A percentile compares a stretch with the other conserved stretches of the same genome.
phyloP scores from a whole-genome alignment of 2,113 vertebrate genomes.

The Planiliza haematocheilus region DNA sequence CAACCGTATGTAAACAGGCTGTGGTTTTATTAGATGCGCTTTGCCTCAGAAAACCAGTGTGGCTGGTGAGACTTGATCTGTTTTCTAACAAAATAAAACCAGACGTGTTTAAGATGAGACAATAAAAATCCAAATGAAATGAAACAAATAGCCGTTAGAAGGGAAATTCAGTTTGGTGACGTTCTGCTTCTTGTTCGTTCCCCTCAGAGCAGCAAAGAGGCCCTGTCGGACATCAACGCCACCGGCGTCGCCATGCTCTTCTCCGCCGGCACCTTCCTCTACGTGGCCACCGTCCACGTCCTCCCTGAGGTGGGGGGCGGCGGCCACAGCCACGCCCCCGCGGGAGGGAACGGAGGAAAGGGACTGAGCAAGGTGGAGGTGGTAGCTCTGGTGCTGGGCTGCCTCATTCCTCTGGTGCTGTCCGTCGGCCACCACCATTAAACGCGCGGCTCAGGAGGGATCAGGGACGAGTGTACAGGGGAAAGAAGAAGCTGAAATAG shows the following conservation, averaged over 20 bases:
- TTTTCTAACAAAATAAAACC: too few species aligned
- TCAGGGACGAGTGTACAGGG: constrained; percentile 26
- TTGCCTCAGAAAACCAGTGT: not conserved
- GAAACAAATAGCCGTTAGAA: too few species aligned
- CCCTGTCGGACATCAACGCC: constrained; percentile 95
- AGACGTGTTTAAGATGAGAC: not conserved
- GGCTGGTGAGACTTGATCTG: not conserved
- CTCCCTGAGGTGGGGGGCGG: constrained; percentile 96
- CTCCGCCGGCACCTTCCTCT: constrained; percentile 98
- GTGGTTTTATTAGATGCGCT: not conserved
- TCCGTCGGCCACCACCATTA: constrained; percentile 98
- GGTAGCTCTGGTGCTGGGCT: constrained; percentile 92
- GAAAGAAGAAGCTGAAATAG: constrained; percentile 23
- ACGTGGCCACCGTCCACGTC: constrained; percentile 98
- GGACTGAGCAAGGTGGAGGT: constrained; percentile 96
- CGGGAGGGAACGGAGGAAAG: constrained; percentile 84
- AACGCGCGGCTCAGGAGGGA: constrained; percentile 28
- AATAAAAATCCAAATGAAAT: too few species aligned
- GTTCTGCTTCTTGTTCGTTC: constrained; percentile 27
- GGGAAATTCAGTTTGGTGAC: too few species aligned
- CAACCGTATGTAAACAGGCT: not conserved
- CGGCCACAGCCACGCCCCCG: constrained; percentile 91
- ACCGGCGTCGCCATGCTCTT: constrained; percentile 99
- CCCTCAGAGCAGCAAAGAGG: constrained; percentile 97
- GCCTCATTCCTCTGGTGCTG: constrained; percentile 95